phyloP scores from a whole-genome alignment of 2,113 vertebrate species.

The Sylvia atricapilla region DNA sequence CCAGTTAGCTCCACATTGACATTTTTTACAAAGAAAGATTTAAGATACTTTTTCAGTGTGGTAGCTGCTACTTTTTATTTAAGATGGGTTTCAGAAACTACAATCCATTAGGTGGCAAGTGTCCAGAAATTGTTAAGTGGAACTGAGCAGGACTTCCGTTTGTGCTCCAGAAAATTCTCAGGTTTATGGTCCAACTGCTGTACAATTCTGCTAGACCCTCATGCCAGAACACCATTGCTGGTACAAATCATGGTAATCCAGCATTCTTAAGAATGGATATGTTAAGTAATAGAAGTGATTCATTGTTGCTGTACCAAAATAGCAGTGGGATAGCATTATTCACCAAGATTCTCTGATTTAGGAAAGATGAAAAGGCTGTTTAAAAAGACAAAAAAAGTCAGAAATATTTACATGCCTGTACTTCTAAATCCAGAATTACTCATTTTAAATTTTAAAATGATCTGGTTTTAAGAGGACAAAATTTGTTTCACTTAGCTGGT shows the following conservation, averaged over 20 bases:
- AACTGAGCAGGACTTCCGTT: background rate
- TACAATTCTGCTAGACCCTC: background rate
- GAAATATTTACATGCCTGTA: slow-evolving; percentile 22
- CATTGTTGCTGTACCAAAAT: slow-evolving; percentile 10
- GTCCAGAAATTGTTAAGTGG: background rate
- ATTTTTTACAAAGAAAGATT: background rate
- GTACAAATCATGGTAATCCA: background rate
- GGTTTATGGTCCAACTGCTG: background rate
- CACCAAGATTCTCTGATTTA: background rate
- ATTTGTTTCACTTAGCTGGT: background rate
- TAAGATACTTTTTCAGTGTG: background rate
- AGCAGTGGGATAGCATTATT: background rate
- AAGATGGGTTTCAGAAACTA: background rate
- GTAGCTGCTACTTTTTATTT: background rate
- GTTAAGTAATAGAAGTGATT: slow-evolving; percentile 11
- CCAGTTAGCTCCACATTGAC: background rate
- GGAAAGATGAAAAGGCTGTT: background rate
- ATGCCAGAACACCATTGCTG: background rate
- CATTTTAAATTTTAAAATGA: background rate
- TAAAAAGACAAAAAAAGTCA: background rate
- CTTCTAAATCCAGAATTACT: background rate
- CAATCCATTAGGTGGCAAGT: background rate
- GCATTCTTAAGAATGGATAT: background rate
- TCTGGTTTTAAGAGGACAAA: background rate
- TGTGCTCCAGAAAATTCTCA: background rate